Evolutionary conservation across 2,888 invertebrate genomes (phyloP).

Genomic region (Mythimna pallens): DNA sequence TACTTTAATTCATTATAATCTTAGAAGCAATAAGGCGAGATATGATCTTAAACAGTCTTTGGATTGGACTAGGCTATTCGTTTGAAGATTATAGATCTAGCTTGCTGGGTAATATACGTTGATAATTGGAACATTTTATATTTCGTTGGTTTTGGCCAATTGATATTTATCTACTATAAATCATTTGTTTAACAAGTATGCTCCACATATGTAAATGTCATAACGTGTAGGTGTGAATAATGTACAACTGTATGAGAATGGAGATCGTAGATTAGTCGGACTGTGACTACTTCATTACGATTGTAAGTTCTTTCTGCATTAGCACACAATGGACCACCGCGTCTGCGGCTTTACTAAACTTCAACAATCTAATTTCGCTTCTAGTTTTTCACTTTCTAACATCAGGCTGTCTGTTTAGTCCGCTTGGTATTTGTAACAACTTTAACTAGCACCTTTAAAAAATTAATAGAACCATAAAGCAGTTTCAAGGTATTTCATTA

Average conservation of each 20-base stretch:
- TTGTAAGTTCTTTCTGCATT: constrained; percentile 55
- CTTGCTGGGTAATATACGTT: constrained; percentile 35
- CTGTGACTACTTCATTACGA: constrained; percentile 52
- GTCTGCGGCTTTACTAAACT: constrained; percentile 1
- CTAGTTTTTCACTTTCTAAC: constrained; percentile 43
- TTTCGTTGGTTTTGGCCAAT: constrained; percentile 34
- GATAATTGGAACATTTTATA: constrained; percentile 45
- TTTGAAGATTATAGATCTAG: constrained; percentile 50
- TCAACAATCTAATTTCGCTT: constrained; percentile 4
- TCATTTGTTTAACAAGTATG: constrained; percentile 58
- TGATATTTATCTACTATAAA: constrained; percentile 50
- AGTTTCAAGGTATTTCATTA: constrained; percentile 28
- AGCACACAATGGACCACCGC: constrained; percentile 47
- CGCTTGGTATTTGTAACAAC: background rate
- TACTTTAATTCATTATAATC: constrained; percentile 50
- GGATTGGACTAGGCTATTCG: constrained; percentile 17
- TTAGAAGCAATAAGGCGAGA: constrained; percentile 49
- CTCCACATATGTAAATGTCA: constrained; percentile 58
- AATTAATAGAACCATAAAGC: constrained; percentile 13
- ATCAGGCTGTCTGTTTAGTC: background rate
- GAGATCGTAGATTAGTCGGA: constrained; percentile 48
- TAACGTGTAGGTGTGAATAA: constrained; percentile 56
- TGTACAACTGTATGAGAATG: constrained; percentile 24
- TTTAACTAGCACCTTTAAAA: background rate
- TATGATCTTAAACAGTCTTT: constrained; percentile 54